Percentiles rank a stretch among this genome's conserved stretches.
Evolutionary conservation across 2,888 invertebrate species (phyloP).

Genomic region (Diarsia rubi): DNA sequence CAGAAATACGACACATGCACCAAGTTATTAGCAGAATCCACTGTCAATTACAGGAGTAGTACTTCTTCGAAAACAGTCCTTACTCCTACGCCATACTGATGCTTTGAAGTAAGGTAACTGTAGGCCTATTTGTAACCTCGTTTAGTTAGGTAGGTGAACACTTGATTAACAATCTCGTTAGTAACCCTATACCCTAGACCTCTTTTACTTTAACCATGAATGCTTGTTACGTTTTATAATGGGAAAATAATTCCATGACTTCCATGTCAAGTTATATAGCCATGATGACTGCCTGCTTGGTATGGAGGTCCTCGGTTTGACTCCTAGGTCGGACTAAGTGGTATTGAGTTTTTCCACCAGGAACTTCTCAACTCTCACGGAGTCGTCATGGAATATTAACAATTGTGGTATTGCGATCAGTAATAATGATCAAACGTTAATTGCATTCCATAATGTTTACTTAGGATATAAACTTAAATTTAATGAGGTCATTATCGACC

Average conservation of each 20-base stretch:
- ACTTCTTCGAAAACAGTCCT: background rate
- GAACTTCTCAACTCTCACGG: too few relatives aligned
- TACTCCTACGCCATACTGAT: slow-evolving; percentile 1
- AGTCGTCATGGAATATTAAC: background rate
- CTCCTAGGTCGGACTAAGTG: too few relatives aligned
- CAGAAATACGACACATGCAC: slow-evolving; percentile 20
- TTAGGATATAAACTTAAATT: background rate
- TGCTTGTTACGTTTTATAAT: slow-evolving; percentile 4
- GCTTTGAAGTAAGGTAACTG: background rate
- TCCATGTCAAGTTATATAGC: background rate
- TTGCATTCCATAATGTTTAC: background rate
- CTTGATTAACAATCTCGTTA: slow-evolving; percentile 30
- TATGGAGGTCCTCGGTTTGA: background rate
- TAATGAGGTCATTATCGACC: background rate
- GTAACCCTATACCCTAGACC: slow-evolving; percentile 44
- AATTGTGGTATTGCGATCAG: background rate
- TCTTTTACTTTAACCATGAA: slow-evolving; percentile 5
- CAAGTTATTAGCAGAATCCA: slow-evolving; percentile 12
- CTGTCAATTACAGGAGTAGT: background rate
- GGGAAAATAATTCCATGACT: background rate
- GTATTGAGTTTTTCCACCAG: too few relatives aligned
- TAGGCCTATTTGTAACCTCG: background rate
- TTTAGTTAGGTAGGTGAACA: background rate
- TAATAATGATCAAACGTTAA: background rate
- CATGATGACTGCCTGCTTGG: background rate